Evolutionary conservation across 92 coral and sea anemone species (phyloP).

Genomic region (Parazoanthus darwini): DNA sequence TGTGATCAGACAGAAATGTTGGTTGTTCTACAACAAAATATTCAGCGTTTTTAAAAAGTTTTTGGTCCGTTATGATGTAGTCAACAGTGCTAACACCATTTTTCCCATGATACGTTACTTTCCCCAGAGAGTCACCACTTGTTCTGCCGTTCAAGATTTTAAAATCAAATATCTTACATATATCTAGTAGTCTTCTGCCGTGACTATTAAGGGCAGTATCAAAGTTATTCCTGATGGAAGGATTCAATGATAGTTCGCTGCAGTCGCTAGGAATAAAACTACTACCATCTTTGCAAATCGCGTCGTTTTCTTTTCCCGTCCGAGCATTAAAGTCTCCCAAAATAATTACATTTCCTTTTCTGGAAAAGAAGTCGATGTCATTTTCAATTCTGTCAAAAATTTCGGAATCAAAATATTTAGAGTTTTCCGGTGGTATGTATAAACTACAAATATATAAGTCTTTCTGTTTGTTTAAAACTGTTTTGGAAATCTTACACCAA

Average conservation of each 20-base stretch:
- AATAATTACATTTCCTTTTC: slow-evolving; percentile 39
- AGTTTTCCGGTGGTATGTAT: slow-evolving; percentile 53
- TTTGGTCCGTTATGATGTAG: slow-evolving; percentile 50
- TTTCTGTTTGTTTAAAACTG: slow-evolving; percentile 36
- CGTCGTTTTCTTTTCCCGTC: slow-evolving; percentile 32
- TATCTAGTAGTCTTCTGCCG: slow-evolving; percentile 44
- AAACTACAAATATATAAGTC: slow-evolving; percentile 44
- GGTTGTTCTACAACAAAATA: slow-evolving; percentile 44
- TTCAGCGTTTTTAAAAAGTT: slow-evolving; percentile 35
- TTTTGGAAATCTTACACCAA: slow-evolving; percentile 40
- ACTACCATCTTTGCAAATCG: slow-evolving; percentile 44
- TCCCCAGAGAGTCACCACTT: slow-evolving; percentile 51
- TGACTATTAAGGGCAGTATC: slow-evolving; percentile 33
- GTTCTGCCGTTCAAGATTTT: slow-evolving; percentile 56
- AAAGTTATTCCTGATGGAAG: neutral
- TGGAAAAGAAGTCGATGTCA: slow-evolving; percentile 32
- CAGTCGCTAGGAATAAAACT: slow-evolving; percentile 38
- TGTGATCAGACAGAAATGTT: slow-evolving; percentile 39
- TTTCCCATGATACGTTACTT: slow-evolving; percentile 34
- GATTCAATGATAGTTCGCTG: slow-evolving; percentile 15
- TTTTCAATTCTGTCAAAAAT: slow-evolving; percentile 46
- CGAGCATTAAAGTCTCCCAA: slow-evolving; percentile 48
- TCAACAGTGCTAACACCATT: slow-evolving; percentile 52
- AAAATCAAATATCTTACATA: slow-evolving; percentile 47
- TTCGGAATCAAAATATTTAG: slow-evolving; percentile 38